Conservation (phyloP, 2,888 invertebrate species). For the Meloe dianella region DNA sequence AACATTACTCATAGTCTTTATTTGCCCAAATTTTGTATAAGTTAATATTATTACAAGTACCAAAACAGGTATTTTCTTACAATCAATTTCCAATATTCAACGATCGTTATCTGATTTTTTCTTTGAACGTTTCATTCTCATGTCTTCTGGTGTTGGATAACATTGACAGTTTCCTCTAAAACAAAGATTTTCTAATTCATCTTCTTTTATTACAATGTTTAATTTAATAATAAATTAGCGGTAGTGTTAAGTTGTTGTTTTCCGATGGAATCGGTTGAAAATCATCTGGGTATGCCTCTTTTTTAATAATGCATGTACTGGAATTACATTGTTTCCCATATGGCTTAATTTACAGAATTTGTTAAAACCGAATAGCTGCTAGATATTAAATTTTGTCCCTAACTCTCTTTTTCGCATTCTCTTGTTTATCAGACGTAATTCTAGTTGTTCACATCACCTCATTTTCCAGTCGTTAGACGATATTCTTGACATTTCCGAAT, state of each 20-base stretch:
- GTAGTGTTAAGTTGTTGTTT: too few species aligned
- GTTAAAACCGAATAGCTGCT: constrained; percentile 38
- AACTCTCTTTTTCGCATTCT: neutral
- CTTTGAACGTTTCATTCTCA: constrained; percentile 44
- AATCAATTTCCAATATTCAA: constrained; percentile 32
- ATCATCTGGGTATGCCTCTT: constrained; percentile 3
- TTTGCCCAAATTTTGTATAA: too few species aligned
- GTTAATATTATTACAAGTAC: too few species aligned
- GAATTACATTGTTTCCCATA: neutral
- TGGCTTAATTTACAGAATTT: neutral
- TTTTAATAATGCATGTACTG: constrained; percentile 6
- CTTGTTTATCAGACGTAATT: constrained; percentile 25
- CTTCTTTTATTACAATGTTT: neutral
- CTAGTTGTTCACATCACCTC: constrained; percentile 10
- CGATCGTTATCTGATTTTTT: constrained; percentile 49
- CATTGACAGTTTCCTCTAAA: constrained; percentile 10
- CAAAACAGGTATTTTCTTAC: too few species aligned
- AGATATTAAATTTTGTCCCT: constrained; percentile 24
- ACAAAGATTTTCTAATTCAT: neutral
- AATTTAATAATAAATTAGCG: too few species aligned
- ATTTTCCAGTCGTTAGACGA: neutral
- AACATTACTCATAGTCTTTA: too few species aligned
- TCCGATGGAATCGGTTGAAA: neutral
- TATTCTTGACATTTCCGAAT: neutral
- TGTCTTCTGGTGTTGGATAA: constrained; percentile 52